phyloP scores from a whole-genome alignment of 1,140 invertebrate species.

The Arion vulgaris region DNA sequence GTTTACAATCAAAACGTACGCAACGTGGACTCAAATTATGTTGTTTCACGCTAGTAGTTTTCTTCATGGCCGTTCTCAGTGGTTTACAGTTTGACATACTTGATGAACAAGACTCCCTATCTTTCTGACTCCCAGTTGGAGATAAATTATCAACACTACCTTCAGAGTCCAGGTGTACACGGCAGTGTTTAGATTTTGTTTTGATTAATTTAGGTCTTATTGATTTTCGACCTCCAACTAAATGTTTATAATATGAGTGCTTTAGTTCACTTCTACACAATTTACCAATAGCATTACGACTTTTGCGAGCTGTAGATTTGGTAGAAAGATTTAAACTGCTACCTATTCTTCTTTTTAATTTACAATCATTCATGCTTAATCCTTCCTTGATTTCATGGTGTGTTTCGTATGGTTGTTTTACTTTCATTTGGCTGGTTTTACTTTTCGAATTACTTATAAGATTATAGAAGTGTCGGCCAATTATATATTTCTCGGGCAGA shows the following conservation, averaged over 20 bases:
- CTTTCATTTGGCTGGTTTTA: neutral
- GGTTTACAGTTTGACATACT: neutral
- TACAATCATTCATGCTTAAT: neutral
- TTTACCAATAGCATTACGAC: neutral
- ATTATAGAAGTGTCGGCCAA: neutral
- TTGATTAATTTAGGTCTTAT: neutral
- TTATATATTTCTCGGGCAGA: neutral
- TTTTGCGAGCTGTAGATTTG: neutral
- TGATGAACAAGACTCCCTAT: neutral
- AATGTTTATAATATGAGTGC: neutral
- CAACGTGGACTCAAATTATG: neutral
- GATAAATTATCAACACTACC: neutral
- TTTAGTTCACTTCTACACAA: neutral
- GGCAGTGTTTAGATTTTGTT: neutral
- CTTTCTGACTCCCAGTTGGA: neutral
- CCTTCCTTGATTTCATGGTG: neutral
- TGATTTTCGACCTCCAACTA: neutral
- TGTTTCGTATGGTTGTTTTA: neutral
- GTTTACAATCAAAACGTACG: neutral
- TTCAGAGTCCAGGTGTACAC: neutral
- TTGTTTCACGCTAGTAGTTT: neutral
- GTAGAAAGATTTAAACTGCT: neutral
- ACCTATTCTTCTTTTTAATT: neutral
- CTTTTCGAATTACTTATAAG: neutral
- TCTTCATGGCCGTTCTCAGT: neutral